phyloP scores from a whole-genome alignment of 2,113 vertebrate species.

The Labrus mixtus region DNA sequence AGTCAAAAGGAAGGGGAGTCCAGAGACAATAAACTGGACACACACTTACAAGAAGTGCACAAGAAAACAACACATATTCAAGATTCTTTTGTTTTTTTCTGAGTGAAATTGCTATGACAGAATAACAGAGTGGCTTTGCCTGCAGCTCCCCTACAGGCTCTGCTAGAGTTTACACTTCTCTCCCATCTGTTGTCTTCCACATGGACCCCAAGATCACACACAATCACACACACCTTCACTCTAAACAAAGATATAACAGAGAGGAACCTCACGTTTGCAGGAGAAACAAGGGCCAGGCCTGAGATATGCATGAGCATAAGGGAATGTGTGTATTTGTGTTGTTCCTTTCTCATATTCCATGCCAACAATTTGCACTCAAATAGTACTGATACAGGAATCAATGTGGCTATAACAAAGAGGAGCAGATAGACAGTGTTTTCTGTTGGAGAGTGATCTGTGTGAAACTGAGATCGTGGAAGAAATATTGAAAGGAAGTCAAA shows the following conservation, averaged over 20 bases:
- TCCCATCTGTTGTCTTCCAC: neutral
- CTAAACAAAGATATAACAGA: neutral
- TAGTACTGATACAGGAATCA: constrained; percentile 28
- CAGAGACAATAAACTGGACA: constrained; percentile 17
- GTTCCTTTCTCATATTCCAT: constrained; percentile 16
- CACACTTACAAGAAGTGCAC: too few species aligned
- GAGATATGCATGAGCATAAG: neutral
- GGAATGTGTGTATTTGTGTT: constrained; percentile 14
- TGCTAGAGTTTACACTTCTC: constrained; percentile 17
- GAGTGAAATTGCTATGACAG: neutral
- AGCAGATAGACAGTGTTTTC: constrained; percentile 41
- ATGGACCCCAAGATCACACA: neutral
- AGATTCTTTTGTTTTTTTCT: neutral
- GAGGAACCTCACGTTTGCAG: neutral
- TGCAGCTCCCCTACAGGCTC: constrained; percentile 38
- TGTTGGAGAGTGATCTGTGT: neutral
- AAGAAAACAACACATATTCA: too few species aligned
- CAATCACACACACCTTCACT: constrained; percentile 1
- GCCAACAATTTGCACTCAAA: constrained; percentile 38
- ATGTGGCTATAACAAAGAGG: constrained; percentile 28
- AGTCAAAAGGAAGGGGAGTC: constrained; percentile 38
- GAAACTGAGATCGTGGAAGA: constrained; percentile 13
- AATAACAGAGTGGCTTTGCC: constrained; percentile 4
- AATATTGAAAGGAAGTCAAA: neutral
- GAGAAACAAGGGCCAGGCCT: neutral